Conservation (phyloP, 2,797 vertebrate genomes). For the Xerus rutilus region DNA sequence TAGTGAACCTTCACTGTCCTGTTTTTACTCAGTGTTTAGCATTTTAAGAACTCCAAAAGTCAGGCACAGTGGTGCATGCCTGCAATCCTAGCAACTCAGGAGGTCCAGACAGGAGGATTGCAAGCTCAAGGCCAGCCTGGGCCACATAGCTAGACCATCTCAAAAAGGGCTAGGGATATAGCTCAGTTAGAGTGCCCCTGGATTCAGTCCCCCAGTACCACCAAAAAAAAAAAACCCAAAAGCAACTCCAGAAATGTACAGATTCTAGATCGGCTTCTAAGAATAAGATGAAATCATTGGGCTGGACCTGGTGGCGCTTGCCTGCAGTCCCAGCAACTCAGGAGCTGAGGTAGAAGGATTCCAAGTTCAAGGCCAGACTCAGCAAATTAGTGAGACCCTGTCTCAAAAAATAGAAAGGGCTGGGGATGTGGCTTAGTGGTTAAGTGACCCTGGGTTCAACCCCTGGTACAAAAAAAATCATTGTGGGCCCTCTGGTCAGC, state of each 20-base stretch:
- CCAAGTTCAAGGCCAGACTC: too few species aligned
- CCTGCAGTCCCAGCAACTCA: too few species aligned
- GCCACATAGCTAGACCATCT: neutral
- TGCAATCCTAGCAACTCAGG: neutral
- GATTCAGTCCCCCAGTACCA: neutral
- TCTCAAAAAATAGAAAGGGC: too few species aligned
- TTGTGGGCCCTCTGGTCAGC: neutral
- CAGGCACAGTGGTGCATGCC: neutral
- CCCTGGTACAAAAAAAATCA: too few species aligned
- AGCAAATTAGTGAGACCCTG: too few species aligned
- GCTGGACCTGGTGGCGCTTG: too few species aligned
- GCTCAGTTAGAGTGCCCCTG: neutral
- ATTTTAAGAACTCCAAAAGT: neutral
- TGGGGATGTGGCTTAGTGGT: too few species aligned
- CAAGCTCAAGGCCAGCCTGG: neutral
- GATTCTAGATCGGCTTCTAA: neutral
- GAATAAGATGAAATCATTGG: neutral
- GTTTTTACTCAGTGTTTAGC: neutral
- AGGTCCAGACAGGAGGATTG: neutral
- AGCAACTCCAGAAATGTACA: neutral
- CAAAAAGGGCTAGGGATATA: neutral
- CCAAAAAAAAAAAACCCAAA: too few species aligned
- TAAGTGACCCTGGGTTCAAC: too few species aligned
- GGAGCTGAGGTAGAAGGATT: too few species aligned
- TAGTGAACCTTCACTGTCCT: neutral